Evolutionary conservation across 2,797 vertebrate genomes (phyloP), one percentile per base, ranked within the genome.

Genomic region (Argya squamiceps): DNA sequence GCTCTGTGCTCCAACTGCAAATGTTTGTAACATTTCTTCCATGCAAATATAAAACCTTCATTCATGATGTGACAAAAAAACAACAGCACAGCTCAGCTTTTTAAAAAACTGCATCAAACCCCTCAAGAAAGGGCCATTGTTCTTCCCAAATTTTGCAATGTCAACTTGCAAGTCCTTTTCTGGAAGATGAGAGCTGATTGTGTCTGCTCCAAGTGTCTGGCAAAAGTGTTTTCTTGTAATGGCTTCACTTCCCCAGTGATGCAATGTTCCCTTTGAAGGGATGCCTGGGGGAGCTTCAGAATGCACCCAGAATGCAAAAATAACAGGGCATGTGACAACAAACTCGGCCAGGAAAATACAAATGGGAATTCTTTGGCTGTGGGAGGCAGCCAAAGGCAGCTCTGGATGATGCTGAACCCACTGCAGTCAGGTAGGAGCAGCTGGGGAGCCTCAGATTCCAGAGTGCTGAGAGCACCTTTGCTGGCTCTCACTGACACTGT

Each of bases 271-370:
- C 82, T 94, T 76, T 63, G 92, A 94, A 84, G 88, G 70, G 89
- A 94, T 81, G 93, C 90, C 92, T 84, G 69, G 60, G 88, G 90
- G 80, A 96, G 50, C 94, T 96, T 53, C 44, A 79, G 64, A 76
- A 92, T 26, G 65, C 86, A 90, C 63, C 67, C 55, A 77, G 71
- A 75, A 93, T 62, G 76, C 59, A 86, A 89, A 93, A 95, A 92
- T 85, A 95, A 95, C 67, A 91, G 92, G 93, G 89, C 94, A 90
- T 88, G 89, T 90, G 84, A 52, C 83, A 94, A 93, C 91, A 92
- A 84, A 92, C 59, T 46, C 69, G 24, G 76, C 83, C 73, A 95
- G 78, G 46, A 62, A 84, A 93, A 79, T 23, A 92, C 92, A 93
- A 80, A 94, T 83, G 79, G 84, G 92, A 81, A 82, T 92, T 96